Base-by-base conservation (phyloP, 1,140 invertebrate genomes). In the Meteorus sp. region DNA sequence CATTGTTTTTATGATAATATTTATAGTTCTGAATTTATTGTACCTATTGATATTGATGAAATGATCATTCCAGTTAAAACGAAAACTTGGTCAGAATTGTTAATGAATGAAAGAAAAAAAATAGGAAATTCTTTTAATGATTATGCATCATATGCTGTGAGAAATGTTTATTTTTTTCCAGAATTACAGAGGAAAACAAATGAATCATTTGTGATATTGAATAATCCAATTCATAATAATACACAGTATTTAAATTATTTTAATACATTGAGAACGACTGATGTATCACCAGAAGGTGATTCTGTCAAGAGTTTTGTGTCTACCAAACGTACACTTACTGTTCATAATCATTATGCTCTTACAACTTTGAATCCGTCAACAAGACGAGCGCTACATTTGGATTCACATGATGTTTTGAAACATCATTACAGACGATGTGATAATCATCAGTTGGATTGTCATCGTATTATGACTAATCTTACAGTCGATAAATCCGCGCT, bases 271-370 rank as follows among this genome's bases (percentile, higher is more conserved):
- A 77, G 86, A 39, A 85, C 85, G 11, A 76, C 81, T 0, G 70
- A 81, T 31, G 76, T 86, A 13, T 88, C 85, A 65, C 82, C 83
- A 3, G 77, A 84, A 60, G 86, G 85, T 6, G 83, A 85, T 53
- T 87, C 86, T 37, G 86, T 86, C 6, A 90, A 90, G 67, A 90
- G 88, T 70, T 87, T 90, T 68, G 82, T 89, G 56, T 80, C 83
- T 9, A 88, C 87, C 1, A 80, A 81, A 50, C 84, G 81, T 39
- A 82, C 87, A 22, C 74, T 88, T 61, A 88, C 83, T 25, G 87
- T 88, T 47, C 89, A 90, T 74, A 90, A 90, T 74, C 89, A 90
- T 70, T 90, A 90, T 63, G 85, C 88, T 1, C 68, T 90, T 45
- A 81, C 82, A 41, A 79, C 83, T 35, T 63, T 89, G 7, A 82